Evolutionary conservation across 2,797 vertebrate species (phyloP).

Genomic region (Tenualosa thibaudeaui): DNA sequence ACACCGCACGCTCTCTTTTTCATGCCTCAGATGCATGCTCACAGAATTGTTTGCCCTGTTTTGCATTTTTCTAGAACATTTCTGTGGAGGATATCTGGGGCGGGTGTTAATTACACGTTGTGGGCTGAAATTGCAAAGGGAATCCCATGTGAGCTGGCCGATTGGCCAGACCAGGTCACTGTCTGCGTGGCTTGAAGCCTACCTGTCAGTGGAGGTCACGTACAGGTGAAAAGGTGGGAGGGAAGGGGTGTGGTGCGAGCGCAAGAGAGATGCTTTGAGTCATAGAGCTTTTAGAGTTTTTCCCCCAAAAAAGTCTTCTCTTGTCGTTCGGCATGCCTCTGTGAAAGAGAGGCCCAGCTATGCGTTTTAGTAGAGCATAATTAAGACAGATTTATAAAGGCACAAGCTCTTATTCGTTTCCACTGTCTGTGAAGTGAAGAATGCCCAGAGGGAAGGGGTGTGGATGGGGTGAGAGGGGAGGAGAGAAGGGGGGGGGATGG

Average conservation of each 20-base stretch:
- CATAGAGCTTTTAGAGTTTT: slow-evolving; percentile 54
- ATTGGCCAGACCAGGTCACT: slow-evolving; percentile 40
- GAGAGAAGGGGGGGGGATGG: slow-evolving; percentile 40
- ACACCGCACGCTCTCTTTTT: slow-evolving; percentile 64
- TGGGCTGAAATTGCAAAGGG: slow-evolving; percentile 34
- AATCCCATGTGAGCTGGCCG: slow-evolving; percentile 32
- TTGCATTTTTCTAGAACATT: not conserved
- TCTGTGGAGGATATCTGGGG: slow-evolving; percentile 10
- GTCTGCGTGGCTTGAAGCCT: not conserved
- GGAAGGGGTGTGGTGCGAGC: slow-evolving; percentile 36
- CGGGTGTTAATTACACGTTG: slow-evolving; percentile 45
- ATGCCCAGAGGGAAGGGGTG: slow-evolving; percentile 72
- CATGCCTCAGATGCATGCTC: slow-evolving; percentile 48
- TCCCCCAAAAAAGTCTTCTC: too few species aligned
- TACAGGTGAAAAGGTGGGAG: slow-evolving; percentile 57
- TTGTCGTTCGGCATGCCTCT: not conserved
- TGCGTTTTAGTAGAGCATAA: slow-evolving; percentile 65
- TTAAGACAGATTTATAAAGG: slow-evolving; percentile 24
- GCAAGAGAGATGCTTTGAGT: slow-evolving; percentile 52
- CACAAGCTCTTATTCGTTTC: slow-evolving; percentile 26
- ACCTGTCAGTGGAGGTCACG: slow-evolving; percentile 62
- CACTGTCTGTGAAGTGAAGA: slow-evolving; percentile 74
- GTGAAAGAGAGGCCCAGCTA: slow-evolving; percentile 14
- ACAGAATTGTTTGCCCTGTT: not conserved
- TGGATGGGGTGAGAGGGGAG: slow-evolving; percentile 18